phyloP scores from a whole-genome alignment of 2,888 invertebrate species.

The Autographa gamma region DNA sequence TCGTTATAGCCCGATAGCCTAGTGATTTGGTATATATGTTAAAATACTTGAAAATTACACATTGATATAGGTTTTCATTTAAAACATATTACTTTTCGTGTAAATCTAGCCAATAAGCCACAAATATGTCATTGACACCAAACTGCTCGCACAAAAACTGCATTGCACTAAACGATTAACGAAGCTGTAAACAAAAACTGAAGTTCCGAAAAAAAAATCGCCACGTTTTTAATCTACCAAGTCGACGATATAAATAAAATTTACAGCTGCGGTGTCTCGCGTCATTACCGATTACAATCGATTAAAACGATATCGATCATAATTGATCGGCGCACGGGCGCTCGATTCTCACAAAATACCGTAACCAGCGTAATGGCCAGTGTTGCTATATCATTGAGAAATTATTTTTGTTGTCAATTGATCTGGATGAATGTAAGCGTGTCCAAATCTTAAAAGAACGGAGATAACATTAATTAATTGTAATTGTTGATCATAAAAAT shows the following conservation, averaged over 20 bases:
- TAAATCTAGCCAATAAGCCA: neutral
- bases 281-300: conserved; percentile 83
- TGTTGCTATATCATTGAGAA: conserved; percentile 50
- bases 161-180: neutral
- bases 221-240: conserved; percentile 33
- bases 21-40: no score
- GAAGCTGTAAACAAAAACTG: conserved; percentile 17
- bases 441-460: conserved; percentile 7
- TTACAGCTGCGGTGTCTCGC: conserved; percentile 78
- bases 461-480: conserved; percentile 1
- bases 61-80: no score
- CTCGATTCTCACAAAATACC: conserved; percentile 60
- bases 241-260: conserved; percentile 64
- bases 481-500: neutral
- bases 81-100: no score
- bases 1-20: no score
- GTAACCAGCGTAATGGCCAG: conserved; percentile 48
- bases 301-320: conserved; percentile 80
- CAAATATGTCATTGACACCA: neutral
- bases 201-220: conserved; percentile 18
- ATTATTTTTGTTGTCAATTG: conserved; percentile 40
- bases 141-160: neutral
- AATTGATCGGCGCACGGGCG: conserved; percentile 82
- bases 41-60: no score
- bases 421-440: conserved; percentile 40